These are phyloP conservation scores for Picathartes gymnocephalus DNA, from an alignment of 2,113 vertebrate species.

Conservation along the genomic window DNA sequence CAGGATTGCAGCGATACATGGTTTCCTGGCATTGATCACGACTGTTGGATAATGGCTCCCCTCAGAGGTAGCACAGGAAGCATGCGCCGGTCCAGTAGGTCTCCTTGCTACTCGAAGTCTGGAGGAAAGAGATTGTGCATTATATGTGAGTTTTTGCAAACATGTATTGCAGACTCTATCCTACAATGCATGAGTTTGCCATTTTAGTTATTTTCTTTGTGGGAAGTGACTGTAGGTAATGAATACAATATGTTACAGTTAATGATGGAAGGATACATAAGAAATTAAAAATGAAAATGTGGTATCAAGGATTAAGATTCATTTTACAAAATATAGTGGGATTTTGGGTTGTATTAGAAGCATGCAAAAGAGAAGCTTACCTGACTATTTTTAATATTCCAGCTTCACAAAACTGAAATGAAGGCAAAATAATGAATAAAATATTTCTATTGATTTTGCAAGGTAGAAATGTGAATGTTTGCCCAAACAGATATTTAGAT, in stretches of 20 bases:
- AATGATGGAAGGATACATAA: neutral
- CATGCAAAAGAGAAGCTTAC: neutral
- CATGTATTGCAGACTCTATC: neutral
- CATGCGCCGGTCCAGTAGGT: neutral
- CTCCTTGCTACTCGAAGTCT: neutral
- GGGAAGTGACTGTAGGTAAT: neutral
- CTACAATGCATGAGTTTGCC: neutral
- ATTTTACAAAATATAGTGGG: neutral
- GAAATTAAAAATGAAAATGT: neutral
- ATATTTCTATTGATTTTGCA: neutral
- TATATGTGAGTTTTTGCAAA: neutral
- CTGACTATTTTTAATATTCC: neutral
- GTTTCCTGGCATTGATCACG: neutral
- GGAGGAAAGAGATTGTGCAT: neutral
- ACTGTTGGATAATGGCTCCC: constrained; percentile 58
- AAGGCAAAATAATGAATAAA: constrained; percentile 2
- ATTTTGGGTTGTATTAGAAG: neutral
- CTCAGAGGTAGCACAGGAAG: constrained; percentile 42
- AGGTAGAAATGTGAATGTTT: neutral
- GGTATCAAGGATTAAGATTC: neutral
- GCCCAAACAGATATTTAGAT: neutral
- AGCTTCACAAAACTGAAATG: constrained; percentile 3
- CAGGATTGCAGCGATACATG: neutral
- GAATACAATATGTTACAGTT: neutral
- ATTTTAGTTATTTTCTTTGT: neutral